Conservation (phyloP, 2,113 vertebrate species). For the Dicaeum eximium region DNA sequence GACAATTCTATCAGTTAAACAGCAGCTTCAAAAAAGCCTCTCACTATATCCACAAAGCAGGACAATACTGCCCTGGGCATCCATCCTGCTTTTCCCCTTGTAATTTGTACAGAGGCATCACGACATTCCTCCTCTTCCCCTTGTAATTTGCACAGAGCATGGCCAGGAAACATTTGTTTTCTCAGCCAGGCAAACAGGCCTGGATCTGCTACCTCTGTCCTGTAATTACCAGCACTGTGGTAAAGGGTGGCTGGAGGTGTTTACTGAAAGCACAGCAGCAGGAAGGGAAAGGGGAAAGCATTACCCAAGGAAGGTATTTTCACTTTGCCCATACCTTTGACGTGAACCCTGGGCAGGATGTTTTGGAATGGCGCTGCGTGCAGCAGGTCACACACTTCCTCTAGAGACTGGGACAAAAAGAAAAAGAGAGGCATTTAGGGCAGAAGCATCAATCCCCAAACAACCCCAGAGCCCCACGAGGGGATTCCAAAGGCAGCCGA, state of each 20-base stretch:
- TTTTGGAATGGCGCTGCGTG: conserved; percentile 88
- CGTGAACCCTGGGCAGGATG: conserved; percentile 84
- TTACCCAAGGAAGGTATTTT: not conserved
- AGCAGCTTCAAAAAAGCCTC: not conserved
- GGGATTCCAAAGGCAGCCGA: not conserved
- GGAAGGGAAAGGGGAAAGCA: not conserved
- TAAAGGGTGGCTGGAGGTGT: not conserved
- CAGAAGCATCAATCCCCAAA: not conserved
- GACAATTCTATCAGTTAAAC: not conserved
- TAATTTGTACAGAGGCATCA: not conserved
- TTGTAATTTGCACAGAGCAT: not conserved
- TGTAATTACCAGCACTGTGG: not conserved
- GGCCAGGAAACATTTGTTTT: not conserved
- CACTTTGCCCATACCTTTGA: conserved; percentile 76
- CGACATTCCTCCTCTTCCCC: not conserved
- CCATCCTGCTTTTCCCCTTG: not conserved
- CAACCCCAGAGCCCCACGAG: not conserved
- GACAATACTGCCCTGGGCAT: not conserved
- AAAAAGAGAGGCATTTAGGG: not conserved
- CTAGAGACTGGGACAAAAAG: conserved; percentile 75
- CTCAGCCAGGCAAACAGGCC: not conserved
- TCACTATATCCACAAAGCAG: not conserved
- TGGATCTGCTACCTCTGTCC: not conserved
- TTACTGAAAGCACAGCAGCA: not conserved
- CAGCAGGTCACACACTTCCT: conserved; percentile 87